phyloP scores from a whole-genome alignment of 2,797 vertebrate species.

The Phylloscopus collybita region DNA sequence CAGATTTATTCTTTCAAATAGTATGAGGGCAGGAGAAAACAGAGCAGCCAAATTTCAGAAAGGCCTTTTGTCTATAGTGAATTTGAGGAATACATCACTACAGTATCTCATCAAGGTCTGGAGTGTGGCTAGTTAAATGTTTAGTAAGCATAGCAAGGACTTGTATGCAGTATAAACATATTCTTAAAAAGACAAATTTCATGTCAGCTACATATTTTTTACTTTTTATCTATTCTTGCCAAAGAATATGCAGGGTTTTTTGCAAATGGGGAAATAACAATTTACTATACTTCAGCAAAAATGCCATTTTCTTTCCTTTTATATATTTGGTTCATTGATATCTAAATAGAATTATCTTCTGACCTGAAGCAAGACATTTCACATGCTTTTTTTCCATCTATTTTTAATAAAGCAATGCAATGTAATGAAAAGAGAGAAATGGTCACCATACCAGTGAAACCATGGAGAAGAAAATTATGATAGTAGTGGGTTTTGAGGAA shows the following conservation, averaged over 20 bases:
- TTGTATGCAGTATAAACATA: neutral
- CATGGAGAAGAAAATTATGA: accelerated
- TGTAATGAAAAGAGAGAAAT: neutral
- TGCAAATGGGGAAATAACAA: neutral
- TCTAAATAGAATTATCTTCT: conserved; percentile 3
- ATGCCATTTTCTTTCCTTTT: neutral
- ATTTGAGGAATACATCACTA: neutral
- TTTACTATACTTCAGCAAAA: neutral
- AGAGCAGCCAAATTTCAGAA: neutral
- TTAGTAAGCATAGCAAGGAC: neutral
- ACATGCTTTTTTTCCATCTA: neutral
- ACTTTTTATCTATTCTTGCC: neutral
- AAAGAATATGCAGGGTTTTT: neutral
- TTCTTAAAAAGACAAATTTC: neutral
- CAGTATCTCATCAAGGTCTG: neutral
- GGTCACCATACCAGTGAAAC: neutral
- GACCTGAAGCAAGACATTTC: neutral
- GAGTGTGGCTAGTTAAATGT: neutral
- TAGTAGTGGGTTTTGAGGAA: neutral
- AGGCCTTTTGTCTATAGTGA: neutral
- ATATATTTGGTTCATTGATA: neutral
- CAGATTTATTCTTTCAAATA: neutral
- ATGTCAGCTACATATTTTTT: neutral
- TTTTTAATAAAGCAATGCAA: neutral
- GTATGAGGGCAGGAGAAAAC: neutral